phyloP scores from a whole-genome alignment of 2,113 vertebrate genomes.

The Hylia prasina region DNA sequence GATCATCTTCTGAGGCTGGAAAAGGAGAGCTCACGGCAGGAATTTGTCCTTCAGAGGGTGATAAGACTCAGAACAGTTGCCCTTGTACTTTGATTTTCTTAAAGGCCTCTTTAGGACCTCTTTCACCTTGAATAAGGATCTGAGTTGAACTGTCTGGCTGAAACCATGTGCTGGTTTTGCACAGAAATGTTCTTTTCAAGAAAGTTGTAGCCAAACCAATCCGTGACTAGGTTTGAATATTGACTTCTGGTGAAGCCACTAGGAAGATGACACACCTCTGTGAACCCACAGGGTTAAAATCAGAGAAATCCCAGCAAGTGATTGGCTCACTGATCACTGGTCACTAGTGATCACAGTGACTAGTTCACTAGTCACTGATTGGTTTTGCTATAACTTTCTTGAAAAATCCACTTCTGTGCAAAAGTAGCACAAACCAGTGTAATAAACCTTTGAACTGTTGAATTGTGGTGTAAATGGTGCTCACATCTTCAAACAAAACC shows the following conservation, averaged over 20 bases:
- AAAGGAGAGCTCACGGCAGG: not conserved
- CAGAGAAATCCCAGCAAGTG: not conserved
- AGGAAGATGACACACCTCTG: not conserved
- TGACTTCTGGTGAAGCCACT: not conserved
- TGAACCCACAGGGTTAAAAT: not conserved
- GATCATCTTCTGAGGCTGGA: not conserved
- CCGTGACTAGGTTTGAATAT: not conserved
- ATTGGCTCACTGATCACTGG: no score
- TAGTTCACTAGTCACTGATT: not conserved
- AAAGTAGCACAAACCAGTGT: not conserved
- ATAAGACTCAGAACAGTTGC: not conserved
- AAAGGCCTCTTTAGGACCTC: not conserved
- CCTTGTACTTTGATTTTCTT: not conserved
- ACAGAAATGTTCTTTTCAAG: not conserved
- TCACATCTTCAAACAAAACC: not conserved
- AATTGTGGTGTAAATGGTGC: not conserved
- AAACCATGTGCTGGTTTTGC: not conserved
- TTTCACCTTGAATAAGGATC: not conserved
- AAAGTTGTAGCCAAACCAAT: not conserved
- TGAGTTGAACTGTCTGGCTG: not conserved
- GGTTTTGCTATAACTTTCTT: not conserved
- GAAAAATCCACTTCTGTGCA: not conserved
- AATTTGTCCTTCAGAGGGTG: not conserved
- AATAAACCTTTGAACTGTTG: not conserved
- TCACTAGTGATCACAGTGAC: no score